Evolutionary conservation across 2,888 invertebrate species (phyloP), one percentile per base, ranked within the genome.

Genomic region (Protodeltote pygarga): DNA sequence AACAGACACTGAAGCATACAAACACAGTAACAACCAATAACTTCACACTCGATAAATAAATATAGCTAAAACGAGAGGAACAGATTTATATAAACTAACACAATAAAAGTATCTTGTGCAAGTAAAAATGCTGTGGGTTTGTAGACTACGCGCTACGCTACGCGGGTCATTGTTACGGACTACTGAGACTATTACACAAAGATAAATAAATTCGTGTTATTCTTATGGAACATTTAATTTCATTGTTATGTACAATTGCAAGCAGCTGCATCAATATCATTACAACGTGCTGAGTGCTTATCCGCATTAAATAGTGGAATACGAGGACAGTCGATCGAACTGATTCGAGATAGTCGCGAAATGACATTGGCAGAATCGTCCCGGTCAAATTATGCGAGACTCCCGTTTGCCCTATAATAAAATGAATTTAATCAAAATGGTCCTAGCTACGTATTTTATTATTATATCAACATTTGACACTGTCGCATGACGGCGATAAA

Each of bases 191-290:
- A 53, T 33, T 50, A 62, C 40, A 64, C 44, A 55, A 46, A 53
- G 55, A 57, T 54, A 55, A 59, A 65, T 67, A 67, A 67, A 65
- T 67, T 67, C 62, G 65, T 67, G 46, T 67, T 65, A 55, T 63
- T 60, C 65, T 63, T 67, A 65, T 45, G 47, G 35, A 65, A 65
- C 52, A 62, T 63, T 63, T 51, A 49, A 62, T 60, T 41, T 63
- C 46, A 55, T 53, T 14, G 0, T 53, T 65, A 66, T 65, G 32
- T 61, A 66, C 64, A 66, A 58, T 64, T 54, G 61, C 66, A 66
- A 65, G 64, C 66, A 61, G 57, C 61, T 64, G 66, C 64, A 65
- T 65, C 49, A 48, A 60, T 63, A 65, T 60, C 41, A 58, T 62
- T 55, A 42, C 41, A 65, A 51, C 45, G 31, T 46, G 53, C 28